Conservation (phyloP, 2,888 invertebrate genomes). For the Caenorhabditis uteleia region DNA sequence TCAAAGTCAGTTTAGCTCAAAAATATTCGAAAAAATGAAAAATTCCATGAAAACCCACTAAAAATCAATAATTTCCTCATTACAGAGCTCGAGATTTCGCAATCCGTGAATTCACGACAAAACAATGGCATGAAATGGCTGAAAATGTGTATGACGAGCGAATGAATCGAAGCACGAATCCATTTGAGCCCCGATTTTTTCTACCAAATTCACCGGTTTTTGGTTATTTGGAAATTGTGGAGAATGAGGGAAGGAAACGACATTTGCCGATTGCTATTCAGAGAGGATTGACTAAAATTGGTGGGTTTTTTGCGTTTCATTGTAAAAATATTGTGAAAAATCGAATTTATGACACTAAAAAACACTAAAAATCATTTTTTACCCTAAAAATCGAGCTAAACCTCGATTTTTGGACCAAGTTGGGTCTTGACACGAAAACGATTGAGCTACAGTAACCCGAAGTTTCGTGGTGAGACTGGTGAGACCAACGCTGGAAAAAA, state of each 20-base stretch:
- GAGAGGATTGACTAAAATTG: conserved; percentile 7
- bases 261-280: conserved; percentile 5
- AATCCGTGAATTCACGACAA: neutral
- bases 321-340: too few relatives aligned
- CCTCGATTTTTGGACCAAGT: too few relatives aligned
- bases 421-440: too few relatives aligned
- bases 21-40: neutral
- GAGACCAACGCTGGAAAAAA: too few relatives aligned
- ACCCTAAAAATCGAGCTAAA: too few relatives aligned
- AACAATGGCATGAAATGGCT: neutral
- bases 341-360: too few relatives aligned
- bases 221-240: neutral
- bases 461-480: too few relatives aligned
- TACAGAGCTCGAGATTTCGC: neutral
- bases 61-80: neutral
- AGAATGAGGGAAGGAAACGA: neutral
- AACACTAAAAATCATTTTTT: too few relatives aligned
- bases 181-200: conserved; percentile 5
- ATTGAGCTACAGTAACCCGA: too few relatives aligned
- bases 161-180: neutral
- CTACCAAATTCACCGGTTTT: neutral
- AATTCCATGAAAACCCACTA: neutral
- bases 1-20: neutral
- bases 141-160: neutral
- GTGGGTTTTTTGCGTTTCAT: too few relatives aligned